Evolutionary conservation across 2,797 vertebrate species (phyloP).

Genomic region (Microhierax caerulescens): DNA sequence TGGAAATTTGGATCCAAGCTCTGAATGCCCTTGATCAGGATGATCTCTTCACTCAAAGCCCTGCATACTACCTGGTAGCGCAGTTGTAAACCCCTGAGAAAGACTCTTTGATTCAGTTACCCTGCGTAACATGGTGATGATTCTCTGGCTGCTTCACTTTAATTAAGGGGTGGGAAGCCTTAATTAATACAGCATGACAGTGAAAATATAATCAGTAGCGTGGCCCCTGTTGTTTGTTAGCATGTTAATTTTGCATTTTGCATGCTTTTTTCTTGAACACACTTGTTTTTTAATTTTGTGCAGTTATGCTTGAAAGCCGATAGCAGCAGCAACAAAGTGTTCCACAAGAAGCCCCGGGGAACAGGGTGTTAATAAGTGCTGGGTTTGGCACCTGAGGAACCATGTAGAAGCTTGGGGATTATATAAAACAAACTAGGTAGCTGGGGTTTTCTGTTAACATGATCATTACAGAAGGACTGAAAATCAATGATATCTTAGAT

Average conservation of each 20-base stretch:
- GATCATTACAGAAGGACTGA: slow-evolving; percentile 18
- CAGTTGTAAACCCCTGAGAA: background rate
- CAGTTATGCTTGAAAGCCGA: background rate
- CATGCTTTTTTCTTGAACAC: background rate
- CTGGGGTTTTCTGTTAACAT: slow-evolving; percentile 1
- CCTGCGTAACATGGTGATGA: background rate
- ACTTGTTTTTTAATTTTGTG: slow-evolving; percentile 1
- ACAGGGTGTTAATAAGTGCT: slow-evolving; percentile 41
- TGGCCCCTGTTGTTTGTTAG: slow-evolving; percentile 16
- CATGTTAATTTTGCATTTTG: slow-evolving; percentile 30
- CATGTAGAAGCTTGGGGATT: background rate
- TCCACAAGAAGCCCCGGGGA: background rate
- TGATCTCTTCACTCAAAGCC: background rate
- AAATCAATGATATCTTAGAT: slow-evolving; percentile 22
- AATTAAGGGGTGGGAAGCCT: slow-evolving; percentile 22
- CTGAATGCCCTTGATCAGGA: background rate
- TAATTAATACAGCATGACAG: slow-evolving; percentile 50
- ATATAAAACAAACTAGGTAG: background rate
- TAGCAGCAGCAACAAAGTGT: background rate
- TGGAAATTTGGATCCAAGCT: background rate
- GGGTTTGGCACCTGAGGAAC: slow-evolving; percentile 27
- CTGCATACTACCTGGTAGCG: background rate
- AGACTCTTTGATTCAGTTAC: background rate
- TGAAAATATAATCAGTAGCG: slow-evolving; percentile 51
- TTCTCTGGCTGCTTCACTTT: background rate